These are phyloP conservation scores for Meloidogyne hapla DNA, from an alignment of 1,140 invertebrate genomes.

Conservation along the genomic window DNA sequence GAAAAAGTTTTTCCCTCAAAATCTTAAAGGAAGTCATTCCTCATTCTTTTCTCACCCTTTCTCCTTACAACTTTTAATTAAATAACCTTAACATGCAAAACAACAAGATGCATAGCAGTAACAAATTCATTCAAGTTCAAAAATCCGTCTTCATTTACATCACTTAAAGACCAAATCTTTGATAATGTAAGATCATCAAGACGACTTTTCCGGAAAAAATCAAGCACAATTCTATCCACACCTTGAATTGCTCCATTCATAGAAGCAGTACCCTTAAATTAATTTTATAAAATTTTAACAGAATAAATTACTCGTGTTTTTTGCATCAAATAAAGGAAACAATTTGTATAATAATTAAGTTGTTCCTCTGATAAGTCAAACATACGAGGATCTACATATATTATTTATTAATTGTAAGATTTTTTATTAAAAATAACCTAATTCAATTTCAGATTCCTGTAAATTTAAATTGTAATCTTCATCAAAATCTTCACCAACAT, in stretches of 20 bases:
- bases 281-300: slow-evolving; percentile 15
- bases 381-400: slow-evolving; percentile 37
- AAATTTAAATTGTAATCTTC: slow-evolving; percentile 36
- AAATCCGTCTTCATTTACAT: slow-evolving; percentile 87
- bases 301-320: slow-evolving; percentile 41
- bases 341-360: slow-evolving; percentile 47
- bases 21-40: slow-evolving; percentile 10
- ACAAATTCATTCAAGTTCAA: slow-evolving; percentile 94
- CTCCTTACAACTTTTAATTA: not conserved
- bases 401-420: not conserved
- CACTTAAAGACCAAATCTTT: slow-evolving; percentile 81
- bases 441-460: slow-evolving; percentile 24
- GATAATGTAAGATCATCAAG: slow-evolving; percentile 42
- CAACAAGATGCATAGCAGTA: slow-evolving; percentile 94
- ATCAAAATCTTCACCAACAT: slow-evolving; percentile 46
- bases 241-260: slow-evolving; percentile 41
- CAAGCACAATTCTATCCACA: slow-evolving; percentile 6
- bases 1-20: too few species aligned
- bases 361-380: slow-evolving; percentile 51
- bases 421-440: not conserved
- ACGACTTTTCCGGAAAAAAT: slow-evolving; percentile 46
- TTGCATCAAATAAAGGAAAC: slow-evolving; percentile 40
- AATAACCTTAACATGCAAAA: slow-evolving; percentile 48
- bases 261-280: slow-evolving; percentile 28
- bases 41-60: not conserved